These are phyloP conservation scores for Oxygymnocypris stewartii DNA, from an alignment of 2,113 vertebrate species.

Conservation along the genomic window DNA sequence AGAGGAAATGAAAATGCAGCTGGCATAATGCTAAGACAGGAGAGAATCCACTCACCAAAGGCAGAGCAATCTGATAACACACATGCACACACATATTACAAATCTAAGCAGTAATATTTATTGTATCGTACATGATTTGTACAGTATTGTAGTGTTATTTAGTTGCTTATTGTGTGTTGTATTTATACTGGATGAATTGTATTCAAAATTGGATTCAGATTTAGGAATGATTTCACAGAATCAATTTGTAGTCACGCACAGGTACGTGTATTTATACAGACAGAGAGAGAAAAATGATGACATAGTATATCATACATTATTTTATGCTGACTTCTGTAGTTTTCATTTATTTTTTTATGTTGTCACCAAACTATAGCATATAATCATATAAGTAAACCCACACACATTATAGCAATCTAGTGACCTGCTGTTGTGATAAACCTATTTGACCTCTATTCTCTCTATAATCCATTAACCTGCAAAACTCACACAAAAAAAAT, in stretches of 20 bases:
- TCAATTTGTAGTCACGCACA: neutral
- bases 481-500: neutral
- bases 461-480: constrained; percentile 15
- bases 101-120: neutral
- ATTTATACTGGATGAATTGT: too few species aligned
- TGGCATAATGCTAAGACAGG: constrained; percentile 10
- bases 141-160: neutral
- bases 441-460: neutral
- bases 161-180: neutral
- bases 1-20: constrained; percentile 46
- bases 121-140: neutral
- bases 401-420: neutral
- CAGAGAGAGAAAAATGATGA: neutral
- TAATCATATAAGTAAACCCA: neutral
- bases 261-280: neutral
- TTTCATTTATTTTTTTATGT: neutral
- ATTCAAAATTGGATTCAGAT: neutral
- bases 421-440: neutral
- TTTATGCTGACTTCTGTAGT: neutral
- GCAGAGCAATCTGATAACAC: constrained; percentile 1
- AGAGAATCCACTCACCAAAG: neutral
- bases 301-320: neutral
- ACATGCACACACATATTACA: neutral
- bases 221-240: neutral
- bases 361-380: neutral